Conservation (phyloP, 1,140 invertebrate species). For the Drosophila azteca region DNA sequence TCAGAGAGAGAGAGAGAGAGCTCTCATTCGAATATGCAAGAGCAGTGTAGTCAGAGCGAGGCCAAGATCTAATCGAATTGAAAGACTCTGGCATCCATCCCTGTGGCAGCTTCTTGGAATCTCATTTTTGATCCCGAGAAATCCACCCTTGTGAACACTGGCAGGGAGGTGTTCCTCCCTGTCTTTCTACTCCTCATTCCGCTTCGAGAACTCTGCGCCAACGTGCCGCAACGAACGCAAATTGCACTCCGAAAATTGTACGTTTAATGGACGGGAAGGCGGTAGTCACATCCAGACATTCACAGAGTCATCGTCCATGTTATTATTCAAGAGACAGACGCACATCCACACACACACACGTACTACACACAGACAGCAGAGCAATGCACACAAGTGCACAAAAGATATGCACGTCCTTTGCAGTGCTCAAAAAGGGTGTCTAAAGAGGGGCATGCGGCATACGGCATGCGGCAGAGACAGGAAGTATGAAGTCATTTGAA, state of each 20-base stretch:
- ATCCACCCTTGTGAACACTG: slow-evolving; percentile 40
- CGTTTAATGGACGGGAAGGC: slow-evolving; percentile 68
- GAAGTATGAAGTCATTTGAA: slow-evolving; percentile 80
- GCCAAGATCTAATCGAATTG: too few relatives aligned
- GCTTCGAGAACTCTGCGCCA: slow-evolving; percentile 32
- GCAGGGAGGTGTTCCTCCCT: too few relatives aligned
- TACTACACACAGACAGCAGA: slow-evolving; percentile 10
- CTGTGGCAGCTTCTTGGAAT: too few relatives aligned
- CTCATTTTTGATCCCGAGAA: background rate
- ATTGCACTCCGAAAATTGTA: slow-evolving; percentile 72
- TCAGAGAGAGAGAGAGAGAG: too few relatives aligned
- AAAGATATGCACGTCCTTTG: slow-evolving; percentile 62
- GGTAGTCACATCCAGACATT: slow-evolving; percentile 10
- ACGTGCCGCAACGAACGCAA: slow-evolving; percentile 43
- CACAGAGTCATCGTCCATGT: slow-evolving; percentile 46
- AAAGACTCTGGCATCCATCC: too few relatives aligned
- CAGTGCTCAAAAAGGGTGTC: slow-evolving; percentile 5
- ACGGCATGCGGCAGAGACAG: slow-evolving; percentile 8
- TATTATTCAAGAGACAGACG: slow-evolving; percentile 52
- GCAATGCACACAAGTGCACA: slow-evolving; percentile 39
- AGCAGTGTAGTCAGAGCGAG: too few relatives aligned
- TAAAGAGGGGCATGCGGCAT: background rate
- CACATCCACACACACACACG: slow-evolving; percentile 21
- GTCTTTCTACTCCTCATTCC: slow-evolving; percentile 4
- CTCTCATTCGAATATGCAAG: too few relatives aligned